These are phyloP conservation scores for Athalia circularis DNA, from an alignment of 2,888 invertebrate genomes.

Conservation along the genomic window DNA sequence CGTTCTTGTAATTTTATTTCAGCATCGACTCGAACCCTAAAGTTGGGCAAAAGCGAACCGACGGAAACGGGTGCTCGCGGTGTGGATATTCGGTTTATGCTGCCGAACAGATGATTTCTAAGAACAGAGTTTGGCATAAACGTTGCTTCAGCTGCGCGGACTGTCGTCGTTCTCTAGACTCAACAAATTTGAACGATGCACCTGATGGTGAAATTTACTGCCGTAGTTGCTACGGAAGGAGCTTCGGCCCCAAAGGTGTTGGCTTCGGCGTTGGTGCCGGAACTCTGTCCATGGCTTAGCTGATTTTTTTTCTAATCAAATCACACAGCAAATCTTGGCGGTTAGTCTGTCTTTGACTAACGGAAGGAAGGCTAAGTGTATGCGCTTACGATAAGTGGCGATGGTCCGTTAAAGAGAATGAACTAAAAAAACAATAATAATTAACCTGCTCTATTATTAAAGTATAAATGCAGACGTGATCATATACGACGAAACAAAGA, in stretches of 20 bases:
- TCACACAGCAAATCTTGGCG: not conserved
- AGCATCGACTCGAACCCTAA: conserved; percentile 86
- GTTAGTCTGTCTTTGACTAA: conserved; percentile 6
- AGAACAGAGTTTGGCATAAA: conserved; percentile 94
- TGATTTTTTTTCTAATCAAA: too few relatives aligned
- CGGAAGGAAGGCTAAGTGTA: conserved; percentile 22
- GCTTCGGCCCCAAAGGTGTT: conserved; percentile 92
- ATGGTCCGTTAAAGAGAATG: not conserved
- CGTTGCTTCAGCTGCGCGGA: conserved; percentile 94
- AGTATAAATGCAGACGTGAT: not conserved
- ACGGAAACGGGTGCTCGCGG: conserved; percentile 88
- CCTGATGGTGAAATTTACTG: conserved; percentile 97
- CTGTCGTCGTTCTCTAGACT: conserved; percentile 91
- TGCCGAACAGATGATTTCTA: conserved; percentile 97
- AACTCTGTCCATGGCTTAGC: conserved; percentile 90
- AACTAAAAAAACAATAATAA: conserved; percentile 10
- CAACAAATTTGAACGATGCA: conserved; percentile 92
- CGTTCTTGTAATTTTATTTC: conserved; percentile 57
- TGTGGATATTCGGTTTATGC: conserved; percentile 95
- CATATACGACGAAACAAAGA: not conserved
- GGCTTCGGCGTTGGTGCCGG: conserved; percentile 95
- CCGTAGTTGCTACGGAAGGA: conserved; percentile 90
- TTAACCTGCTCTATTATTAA: too few relatives aligned
- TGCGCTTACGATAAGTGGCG: not conserved
- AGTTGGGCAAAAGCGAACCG: conserved; percentile 83